A percentile compares a stretch with the other conserved stretches of the same genome.
phyloP scores from a whole-genome alignment of 2,888 invertebrate species.

The Augiades crinisus region DNA sequence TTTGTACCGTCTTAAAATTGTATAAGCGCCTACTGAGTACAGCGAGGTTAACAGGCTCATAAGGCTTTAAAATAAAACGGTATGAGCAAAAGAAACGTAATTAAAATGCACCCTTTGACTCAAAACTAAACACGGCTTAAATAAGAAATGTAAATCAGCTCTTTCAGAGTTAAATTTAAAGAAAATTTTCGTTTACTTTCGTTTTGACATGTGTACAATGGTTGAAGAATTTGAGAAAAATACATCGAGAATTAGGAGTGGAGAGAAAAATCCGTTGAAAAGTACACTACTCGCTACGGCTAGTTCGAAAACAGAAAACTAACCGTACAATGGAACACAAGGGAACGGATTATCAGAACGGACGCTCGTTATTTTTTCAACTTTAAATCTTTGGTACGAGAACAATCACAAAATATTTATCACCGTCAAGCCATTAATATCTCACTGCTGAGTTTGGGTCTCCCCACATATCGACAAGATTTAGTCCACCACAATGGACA shows the following conservation, averaged over 20 bases:
- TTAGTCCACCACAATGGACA: no score
- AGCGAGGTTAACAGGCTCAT: conserved; percentile 18
- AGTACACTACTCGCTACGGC: conserved; percentile 34
- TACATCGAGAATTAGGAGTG: conserved; percentile 46
- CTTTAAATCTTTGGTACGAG: no score
- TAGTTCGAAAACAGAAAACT: neutral
- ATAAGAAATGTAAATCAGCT: conserved; percentile 7
- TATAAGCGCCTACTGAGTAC: no score
- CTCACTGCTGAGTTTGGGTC: no score
- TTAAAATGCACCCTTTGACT: conserved; percentile 23
- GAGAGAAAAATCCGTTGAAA: conserved; percentile 59
- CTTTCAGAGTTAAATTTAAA: conserved; percentile 14
- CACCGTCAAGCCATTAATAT: no score
- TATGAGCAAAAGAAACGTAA: conserved; percentile 20
- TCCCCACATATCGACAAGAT: no score
- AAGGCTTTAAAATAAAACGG: conserved; percentile 17
- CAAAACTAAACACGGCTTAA: conserved; percentile 9
- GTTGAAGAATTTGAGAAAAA: conserved; percentile 41
- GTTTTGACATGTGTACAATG: conserved; percentile 31
- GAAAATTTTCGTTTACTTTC: conserved; percentile 6
- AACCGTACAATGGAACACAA: neutral
- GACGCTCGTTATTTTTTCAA: no score
- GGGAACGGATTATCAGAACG: no score
- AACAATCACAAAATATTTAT: no score
- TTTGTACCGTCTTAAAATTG: conserved; percentile 14